phyloP scores from a whole-genome alignment of 2,797 vertebrate species.

The Schizothorax lantsangensis region DNA sequence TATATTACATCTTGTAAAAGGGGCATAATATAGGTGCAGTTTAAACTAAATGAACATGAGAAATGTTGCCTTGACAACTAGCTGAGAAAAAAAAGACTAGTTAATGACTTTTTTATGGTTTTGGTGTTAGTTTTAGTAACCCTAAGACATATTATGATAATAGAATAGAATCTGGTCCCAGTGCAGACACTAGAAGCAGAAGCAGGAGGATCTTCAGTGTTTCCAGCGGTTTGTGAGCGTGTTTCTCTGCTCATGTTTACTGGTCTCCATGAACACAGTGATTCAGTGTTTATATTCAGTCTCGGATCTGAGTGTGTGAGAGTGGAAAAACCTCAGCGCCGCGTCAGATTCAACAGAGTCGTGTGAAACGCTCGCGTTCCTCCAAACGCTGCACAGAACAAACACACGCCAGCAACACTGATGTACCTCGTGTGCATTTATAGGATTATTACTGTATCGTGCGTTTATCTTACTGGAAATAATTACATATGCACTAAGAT shows the following conservation, averaged over 20 bases:
- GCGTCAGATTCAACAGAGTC: constrained; percentile 4
- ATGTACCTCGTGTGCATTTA: no score
- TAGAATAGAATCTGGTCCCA: no score
- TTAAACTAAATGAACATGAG: no score
- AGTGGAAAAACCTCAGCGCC: background rate
- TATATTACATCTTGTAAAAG: background rate
- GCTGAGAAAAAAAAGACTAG: no score
- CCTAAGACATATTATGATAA: no score
- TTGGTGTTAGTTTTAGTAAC: background rate
- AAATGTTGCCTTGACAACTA: no score
- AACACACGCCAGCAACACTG: no score
- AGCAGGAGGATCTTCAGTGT: background rate
- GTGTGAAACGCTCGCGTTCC: background rate
- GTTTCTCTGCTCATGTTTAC: background rate
- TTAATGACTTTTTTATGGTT: background rate
- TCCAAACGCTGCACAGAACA: background rate
- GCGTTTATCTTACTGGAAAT: no score
- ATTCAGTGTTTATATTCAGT: constrained; percentile 5
- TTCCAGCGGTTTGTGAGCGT: background rate
- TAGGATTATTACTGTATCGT: no score
- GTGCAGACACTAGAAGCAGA: background rate
- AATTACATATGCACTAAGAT: no score
- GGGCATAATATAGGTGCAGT: no score
- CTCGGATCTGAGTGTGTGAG: background rate
- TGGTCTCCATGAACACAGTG: constrained; percentile 28